These are phyloP conservation scores for Pimpla rufipes DNA, from an alignment of 2,888 invertebrate species.

Conservation along the genomic window DNA sequence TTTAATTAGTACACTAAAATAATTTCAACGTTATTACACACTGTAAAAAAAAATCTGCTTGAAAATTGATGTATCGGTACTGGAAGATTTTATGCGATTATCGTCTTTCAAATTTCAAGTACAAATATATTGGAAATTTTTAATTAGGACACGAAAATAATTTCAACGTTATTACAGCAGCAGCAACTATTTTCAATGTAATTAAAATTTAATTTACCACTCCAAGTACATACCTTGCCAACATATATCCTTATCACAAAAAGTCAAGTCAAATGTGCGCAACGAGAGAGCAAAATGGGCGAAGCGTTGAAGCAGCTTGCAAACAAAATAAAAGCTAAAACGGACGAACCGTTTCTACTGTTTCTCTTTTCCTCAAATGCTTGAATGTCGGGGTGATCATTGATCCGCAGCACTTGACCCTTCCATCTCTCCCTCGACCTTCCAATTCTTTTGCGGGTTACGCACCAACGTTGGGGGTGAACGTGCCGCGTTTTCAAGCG, in stretches of 20 bases:
- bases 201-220: too few species aligned
- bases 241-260: neutral
- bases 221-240: neutral
- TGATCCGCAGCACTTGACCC: constrained; percentile 38
- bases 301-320: neutral
- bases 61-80: too few species aligned
- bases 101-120: too few species aligned
- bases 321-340: neutral
- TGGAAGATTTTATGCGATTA: too few species aligned
- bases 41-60: too few species aligned
- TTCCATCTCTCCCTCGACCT: constrained; percentile 1
- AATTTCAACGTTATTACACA: too few species aligned
- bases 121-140: too few species aligned
- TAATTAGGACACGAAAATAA: too few species aligned
- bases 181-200: too few species aligned
- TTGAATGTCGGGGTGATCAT: constrained; percentile 12
- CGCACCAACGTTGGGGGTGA: constrained; percentile 4
- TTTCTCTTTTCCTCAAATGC: neutral
- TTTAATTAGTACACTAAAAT: too few species aligned
- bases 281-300: neutral
- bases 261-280: neutral
- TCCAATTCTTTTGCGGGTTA: constrained; percentile 22
- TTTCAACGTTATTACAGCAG: too few species aligned
- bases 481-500: constrained; percentile 24
- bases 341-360: neutral